Evolutionary conservation across 2,113 vertebrate species (phyloP).

Genomic region (Phoxinus phoxinus): DNA sequence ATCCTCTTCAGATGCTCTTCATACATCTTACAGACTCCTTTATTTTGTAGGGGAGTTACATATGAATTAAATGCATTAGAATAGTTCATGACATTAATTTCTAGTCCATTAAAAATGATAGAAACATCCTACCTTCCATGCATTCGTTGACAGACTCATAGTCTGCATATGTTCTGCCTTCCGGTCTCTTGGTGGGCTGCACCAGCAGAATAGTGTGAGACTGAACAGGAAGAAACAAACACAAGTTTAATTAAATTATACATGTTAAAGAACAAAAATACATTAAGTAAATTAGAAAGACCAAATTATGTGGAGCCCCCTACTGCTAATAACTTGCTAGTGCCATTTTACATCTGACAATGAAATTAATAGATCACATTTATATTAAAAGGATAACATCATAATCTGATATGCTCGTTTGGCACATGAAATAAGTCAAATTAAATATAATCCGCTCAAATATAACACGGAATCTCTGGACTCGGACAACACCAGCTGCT

Average conservation of each 20-base stretch:
- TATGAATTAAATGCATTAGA: not conserved
- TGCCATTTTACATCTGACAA: not conserved
- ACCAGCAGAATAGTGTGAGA: slow-evolving; percentile 98
- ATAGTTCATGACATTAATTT: not conserved
- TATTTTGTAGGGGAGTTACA: too few species aligned
- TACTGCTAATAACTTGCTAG: not conserved
- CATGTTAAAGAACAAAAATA: not conserved
- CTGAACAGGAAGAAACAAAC: slow-evolving; percentile 67
- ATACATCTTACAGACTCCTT: slow-evolving; percentile 99
- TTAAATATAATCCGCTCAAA: not conserved
- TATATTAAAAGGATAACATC: not conserved
- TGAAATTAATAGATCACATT: not conserved
- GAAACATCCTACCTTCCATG: slow-evolving; percentile 86
- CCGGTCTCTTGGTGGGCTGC: slow-evolving; percentile 96
- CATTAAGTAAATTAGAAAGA: not conserved
- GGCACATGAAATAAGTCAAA: not conserved
- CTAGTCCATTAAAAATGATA: not conserved
- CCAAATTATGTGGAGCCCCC: not conserved
- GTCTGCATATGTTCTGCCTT: slow-evolving; percentile 96
- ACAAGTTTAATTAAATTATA: not conserved
- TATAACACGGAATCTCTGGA: not conserved
- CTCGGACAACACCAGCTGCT: slow-evolving; percentile 2
- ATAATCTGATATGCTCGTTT: not conserved
- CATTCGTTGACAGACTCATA: slow-evolving; percentile 98
- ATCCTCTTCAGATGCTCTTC: slow-evolving; percentile 99